These are phyloP conservation scores for Platypus cylindrus DNA, from an alignment of 2,888 invertebrate genomes.

Conservation along the genomic window DNA sequence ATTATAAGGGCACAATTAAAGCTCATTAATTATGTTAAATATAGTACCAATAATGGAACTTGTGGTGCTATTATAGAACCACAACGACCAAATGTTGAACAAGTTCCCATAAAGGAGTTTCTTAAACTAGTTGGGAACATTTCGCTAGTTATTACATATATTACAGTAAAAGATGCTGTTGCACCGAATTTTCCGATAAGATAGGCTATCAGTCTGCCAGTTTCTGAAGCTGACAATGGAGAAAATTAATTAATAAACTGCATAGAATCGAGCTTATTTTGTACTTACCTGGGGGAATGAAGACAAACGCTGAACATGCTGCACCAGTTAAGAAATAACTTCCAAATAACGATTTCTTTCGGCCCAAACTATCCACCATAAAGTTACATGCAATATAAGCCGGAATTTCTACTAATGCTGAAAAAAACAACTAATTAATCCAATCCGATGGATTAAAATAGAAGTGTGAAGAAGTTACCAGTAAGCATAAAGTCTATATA, in stretches of 20 bases:
- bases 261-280: background rate
- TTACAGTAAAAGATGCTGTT: slow-evolving; percentile 49
- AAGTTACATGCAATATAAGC: slow-evolving; percentile 52
- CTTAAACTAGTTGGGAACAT: slow-evolving; percentile 53
- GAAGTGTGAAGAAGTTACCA: slow-evolving; percentile 4
- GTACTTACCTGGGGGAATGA: slow-evolving; percentile 41
- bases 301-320: slow-evolving; percentile 46
- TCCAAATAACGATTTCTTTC: slow-evolving; percentile 48
- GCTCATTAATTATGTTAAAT: background rate
- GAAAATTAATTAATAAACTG: slow-evolving; percentile 3
- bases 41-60: slow-evolving; percentile 47
- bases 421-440: slow-evolving; percentile 2
- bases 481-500: slow-evolving; percentile 65
- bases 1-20: background rate
- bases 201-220: slow-evolving; percentile 40
- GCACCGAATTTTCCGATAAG: slow-evolving; percentile 53
- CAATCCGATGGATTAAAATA: background rate
- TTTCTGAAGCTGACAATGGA: slow-evolving; percentile 37
- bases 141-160: slow-evolving; percentile 56
- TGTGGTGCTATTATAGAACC: slow-evolving; percentile 55
- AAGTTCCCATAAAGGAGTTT: slow-evolving; percentile 48
- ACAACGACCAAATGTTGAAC: slow-evolving; percentile 53
- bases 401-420: slow-evolving; percentile 55
- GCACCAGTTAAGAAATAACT: slow-evolving; percentile 50
- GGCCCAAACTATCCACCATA: slow-evolving; percentile 49